Conservation (phyloP, 2,888 invertebrate genomes). For the Furcula furcula region DNA sequence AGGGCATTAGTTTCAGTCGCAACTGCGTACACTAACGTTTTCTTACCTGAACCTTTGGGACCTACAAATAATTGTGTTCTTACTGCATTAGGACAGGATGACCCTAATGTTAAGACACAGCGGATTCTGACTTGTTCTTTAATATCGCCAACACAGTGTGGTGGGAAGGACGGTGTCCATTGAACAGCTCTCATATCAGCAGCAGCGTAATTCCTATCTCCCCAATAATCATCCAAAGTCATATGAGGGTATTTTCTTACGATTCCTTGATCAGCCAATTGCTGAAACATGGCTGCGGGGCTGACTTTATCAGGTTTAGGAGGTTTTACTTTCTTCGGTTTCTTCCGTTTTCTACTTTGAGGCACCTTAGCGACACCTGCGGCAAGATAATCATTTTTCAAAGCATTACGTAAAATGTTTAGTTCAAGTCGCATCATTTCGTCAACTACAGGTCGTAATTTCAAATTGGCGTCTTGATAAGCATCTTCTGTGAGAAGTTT, state of each 20-base stretch:
- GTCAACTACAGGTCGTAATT: constrained; percentile 87
- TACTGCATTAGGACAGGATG: constrained; percentile 58
- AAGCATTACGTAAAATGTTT: constrained; percentile 74
- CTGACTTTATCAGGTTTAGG: constrained; percentile 84
- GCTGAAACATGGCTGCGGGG: constrained; percentile 86
- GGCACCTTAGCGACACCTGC: constrained; percentile 41
- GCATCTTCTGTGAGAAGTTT: constrained; percentile 85
- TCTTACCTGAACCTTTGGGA: constrained; percentile 86
- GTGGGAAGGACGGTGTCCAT: constrained; percentile 72
- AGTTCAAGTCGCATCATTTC: constrained; percentile 84
- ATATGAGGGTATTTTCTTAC: constrained; percentile 83
- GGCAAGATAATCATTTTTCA: constrained; percentile 59
- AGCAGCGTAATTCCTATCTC: constrained; percentile 85
- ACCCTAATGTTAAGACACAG: constrained; percentile 82
- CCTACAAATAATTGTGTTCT: constrained; percentile 87
- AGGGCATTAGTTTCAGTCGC: constrained; percentile 89
- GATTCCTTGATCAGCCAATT: constrained; percentile 86
- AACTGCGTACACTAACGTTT: constrained; percentile 86
- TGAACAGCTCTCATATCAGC: constrained; percentile 68
- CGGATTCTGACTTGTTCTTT: constrained; percentile 82
- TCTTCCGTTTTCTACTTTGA: constrained; percentile 55
- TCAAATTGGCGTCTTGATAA: constrained; percentile 83
- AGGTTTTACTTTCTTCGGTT: constrained; percentile 62
- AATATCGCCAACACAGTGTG: constrained; percentile 82
- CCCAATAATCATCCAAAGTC: constrained; percentile 84